Percentiles rank a stretch among this genome's conserved stretches.
Conservation (phyloP, 2,888 invertebrate genomes). For the Muscina levida region DNA sequence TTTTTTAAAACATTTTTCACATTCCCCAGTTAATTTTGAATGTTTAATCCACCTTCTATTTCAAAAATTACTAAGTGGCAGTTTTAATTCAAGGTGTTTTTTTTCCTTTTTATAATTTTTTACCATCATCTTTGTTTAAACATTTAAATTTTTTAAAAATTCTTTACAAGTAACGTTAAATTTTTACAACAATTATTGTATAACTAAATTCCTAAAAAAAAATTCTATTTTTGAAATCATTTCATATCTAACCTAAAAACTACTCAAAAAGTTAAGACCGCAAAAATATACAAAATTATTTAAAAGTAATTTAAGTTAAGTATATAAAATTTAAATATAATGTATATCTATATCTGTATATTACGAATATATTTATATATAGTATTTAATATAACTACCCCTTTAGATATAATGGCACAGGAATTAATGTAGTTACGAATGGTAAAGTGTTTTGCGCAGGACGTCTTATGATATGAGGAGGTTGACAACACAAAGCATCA, state of each 20-base stretch:
- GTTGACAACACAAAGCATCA: no score
- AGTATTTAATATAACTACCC: conserved; percentile 14
- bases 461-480: no score
- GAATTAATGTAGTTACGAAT: conserved; percentile 10
- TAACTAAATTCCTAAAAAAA: no score
- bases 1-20: no score
- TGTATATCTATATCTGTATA: background rate
- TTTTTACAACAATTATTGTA: no score
- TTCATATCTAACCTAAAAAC: conserved; percentile 11
- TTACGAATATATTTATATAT: no score
- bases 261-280: background rate
- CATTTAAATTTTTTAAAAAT: no score
- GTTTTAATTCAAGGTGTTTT: background rate
- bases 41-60: no score
- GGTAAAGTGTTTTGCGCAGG: background rate
- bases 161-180: no score
- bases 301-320: conserved; percentile 22
- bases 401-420: conserved; percentile 36
- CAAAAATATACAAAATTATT: conserved; percentile 23
- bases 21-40: no score
- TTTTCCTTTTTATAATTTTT: background rate
- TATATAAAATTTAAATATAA: conserved; percentile 13
- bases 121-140: background rate
- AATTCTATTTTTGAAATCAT: no score
- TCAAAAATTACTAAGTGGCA: conserved; percentile 8